Base-by-base conservation (phyloP, 2,797 vertebrate genomes). In the Meriones psammophilus region DNA sequence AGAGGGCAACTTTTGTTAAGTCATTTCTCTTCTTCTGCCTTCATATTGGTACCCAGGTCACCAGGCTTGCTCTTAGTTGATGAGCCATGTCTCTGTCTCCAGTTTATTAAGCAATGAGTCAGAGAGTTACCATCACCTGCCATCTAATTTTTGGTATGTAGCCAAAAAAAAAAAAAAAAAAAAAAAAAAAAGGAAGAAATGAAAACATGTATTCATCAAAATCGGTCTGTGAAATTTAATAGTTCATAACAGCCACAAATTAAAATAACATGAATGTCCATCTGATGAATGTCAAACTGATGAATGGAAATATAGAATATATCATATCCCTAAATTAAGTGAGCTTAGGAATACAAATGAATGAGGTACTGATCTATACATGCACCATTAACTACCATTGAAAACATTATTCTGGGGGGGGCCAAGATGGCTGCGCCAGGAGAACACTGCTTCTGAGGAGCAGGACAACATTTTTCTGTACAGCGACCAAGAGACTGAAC, bases 171-270 rank as follows among this genome's bases (percentile, higher is more conserved):
- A 18, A 92, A 95, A 66, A 58, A 86, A 18, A 92, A 95, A 39
- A 39, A 39, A 39, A 39, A 39, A 86, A 18, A 92, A 95, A 66
- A 58, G 54, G 94, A 93, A 86, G 22, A 92, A 95, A 66, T 50
- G 42, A 95, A 93, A 96, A 66, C 54, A 68, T 62, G 0, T 74
- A 36, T 56, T 91, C 83, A 58, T 50, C 69, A 78, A 69, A 87
- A 13, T 7, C 58, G 93, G 64, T 39, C 22, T 12, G 0, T 62
- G 76, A 83, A 76, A 76, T 86, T 62, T 50, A 8, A 79, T 28
- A 89, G 86, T 83, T 91, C 50, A 66, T 28, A 81, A 28, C 60
- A 74, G 69, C 69, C 22, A 24, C 26, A 71, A 89, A 22, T 78
- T 30, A 14, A 88, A 78, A 83, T 50, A 64, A 83, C n/a, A 36